Percentiles rank a stretch among this genome's conserved stretches.
Conservation (phyloP, 30 jellyfish, hydroid and myxozoan genomes). For the Aurelia coerulea region DNA sequence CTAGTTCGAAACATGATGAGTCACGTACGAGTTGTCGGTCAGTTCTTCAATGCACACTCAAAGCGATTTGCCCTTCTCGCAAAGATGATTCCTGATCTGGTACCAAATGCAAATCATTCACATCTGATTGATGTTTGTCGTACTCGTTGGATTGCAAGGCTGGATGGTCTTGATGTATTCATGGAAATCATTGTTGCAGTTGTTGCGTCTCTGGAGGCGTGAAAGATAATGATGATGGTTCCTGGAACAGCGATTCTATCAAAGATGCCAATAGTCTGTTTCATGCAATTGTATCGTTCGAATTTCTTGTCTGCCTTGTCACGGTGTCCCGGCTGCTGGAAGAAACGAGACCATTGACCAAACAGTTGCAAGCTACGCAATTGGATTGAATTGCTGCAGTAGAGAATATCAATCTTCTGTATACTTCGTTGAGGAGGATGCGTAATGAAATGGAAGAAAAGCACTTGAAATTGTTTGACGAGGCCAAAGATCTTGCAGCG, state of each 20-base stretch:
- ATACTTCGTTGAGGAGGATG: conserved; percentile 6
- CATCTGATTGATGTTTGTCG: conserved; percentile 68
- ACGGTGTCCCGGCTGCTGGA: conserved; percentile 40
- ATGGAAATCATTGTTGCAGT: conserved; percentile 42
- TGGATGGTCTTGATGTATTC: conserved; percentile 59
- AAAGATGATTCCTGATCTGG: background rate
- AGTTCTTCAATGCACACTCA: conserved; percentile 8
- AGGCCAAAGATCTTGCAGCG: conserved; percentile 15
- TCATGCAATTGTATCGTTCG: conserved; percentile 4
- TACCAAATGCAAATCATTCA: conserved; percentile 13
- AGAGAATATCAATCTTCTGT: conserved; percentile 5
- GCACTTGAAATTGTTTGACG: conserved; percentile 14
- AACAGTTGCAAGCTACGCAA: conserved; percentile 35
- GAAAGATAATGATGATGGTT: background rate
- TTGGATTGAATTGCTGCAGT: conserved; percentile 19
- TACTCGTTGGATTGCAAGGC: conserved; percentile 72
- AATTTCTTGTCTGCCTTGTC: conserved; percentile 17
- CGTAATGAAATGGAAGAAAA: background rate
- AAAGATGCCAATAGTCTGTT: conserved; percentile 7
- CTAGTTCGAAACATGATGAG: conserved; percentile 67
- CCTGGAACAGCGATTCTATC: conserved; percentile 23
- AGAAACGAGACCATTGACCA: conserved; percentile 44
- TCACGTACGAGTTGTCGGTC: conserved; percentile 18
- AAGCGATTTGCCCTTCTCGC: conserved; percentile 1
- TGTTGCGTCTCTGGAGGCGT: conserved; percentile 45